Conservation (phyloP, 2,113 vertebrate species). For the Cinclus mexicanus region DNA sequence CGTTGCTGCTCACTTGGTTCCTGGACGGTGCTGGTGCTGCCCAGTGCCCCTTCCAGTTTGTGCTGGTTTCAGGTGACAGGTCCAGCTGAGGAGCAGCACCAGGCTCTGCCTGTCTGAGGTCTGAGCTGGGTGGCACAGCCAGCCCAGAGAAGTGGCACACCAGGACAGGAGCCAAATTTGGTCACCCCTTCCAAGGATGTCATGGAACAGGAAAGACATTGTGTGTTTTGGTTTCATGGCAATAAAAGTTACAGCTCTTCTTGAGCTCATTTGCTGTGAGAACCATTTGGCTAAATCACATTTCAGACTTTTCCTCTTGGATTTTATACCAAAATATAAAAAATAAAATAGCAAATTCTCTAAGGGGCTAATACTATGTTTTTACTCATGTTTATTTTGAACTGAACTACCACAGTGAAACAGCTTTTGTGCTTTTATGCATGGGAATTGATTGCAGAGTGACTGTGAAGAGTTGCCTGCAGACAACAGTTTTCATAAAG, state of each 20-base stretch:
- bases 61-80: not conserved
- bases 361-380: not conserved
- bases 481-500: not conserved
- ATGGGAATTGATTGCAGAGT: not conserved
- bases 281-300: not conserved
- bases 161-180: not conserved
- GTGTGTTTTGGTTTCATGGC: not conserved
- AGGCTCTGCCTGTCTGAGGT: not conserved
- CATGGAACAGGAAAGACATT: not conserved
- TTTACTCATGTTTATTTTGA: not conserved
- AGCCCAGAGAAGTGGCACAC: not conserved
- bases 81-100: not conserved
- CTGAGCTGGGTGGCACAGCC: not conserved
- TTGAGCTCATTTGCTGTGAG: not conserved
- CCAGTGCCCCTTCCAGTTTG: not conserved
- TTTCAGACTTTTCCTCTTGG: not conserved
- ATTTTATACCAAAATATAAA: not conserved
- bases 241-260: not conserved
- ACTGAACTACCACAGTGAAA: not conserved
- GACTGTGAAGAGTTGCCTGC: not conserved
- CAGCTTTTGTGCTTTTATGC: not conserved
- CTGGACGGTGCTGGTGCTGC: not conserved
- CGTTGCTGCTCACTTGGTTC: accelerated
- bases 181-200: not conserved
- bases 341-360: not conserved